Base-by-base conservation (phyloP, 2,888 invertebrate species). In the Oligia strigilis region DNA sequence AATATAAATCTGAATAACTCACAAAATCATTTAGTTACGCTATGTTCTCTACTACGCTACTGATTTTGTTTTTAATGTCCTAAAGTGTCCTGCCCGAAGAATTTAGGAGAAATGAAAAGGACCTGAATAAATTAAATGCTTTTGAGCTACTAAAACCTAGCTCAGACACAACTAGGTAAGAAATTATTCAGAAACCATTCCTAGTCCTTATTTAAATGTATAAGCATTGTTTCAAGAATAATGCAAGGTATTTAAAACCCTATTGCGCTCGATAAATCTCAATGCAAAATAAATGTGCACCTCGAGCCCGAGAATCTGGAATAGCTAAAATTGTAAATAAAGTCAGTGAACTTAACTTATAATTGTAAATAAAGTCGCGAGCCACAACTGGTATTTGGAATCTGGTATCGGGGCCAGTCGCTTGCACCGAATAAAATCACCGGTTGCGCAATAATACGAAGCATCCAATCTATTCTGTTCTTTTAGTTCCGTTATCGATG, bases 371-470 rank as follows among this genome's bases (percentile, higher is more conserved):
- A 90, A 92, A 93, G 92, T 94, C 92, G 93, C 93, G 89, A 92
- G 91, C 88, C 88, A 88, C 90, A 89, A 90, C 90, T 92, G 89
- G 90, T 89, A 89, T 90, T 89, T 83, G 85, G 92, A 89, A 90
- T 92, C 91, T 91, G 82, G 92, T 91, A 94, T 92, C 90, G 92
- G 91, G 93, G 93, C 93, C 94, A 92, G 82, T 88, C 91, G 91
- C 91, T 13, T 93, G 93, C 92, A 93, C 91, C 92, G 91, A 93
- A 94, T 94, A 94, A 95, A 93, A 93, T 93, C 91, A 92, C 90
- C 91, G 91, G 93, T 95, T 95, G 90, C 94, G 93, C 94, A 94
- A 95, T 92, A 94, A 94, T 92, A 87, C 81, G 87, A 91, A 92
- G 91, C 93, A 93, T 93, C 93, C 91, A 91, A 91, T 91, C 89